Evolutionary conservation across 2,113 vertebrate genomes (phyloP), one percentile per base, ranked within the genome.

Genomic region (Rhinopomastus cyanomelas): DNA sequence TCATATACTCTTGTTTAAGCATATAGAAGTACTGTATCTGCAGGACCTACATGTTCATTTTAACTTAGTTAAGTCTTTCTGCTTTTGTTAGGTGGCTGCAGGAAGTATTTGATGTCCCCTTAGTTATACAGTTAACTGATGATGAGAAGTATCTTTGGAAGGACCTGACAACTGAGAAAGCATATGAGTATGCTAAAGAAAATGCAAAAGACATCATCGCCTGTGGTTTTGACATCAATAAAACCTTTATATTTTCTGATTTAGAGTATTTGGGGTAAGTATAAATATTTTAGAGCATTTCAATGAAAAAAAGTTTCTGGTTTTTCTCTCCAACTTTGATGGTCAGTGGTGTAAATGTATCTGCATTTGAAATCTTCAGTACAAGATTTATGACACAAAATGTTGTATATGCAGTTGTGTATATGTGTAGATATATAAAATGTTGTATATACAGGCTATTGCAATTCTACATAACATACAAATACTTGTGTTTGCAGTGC

Each of bases 141-240:
- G 99, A 99, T 61, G 99, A 99, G 96, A 99, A 99, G 82, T 99
- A 99, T 89, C 97, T 99, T 91, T 99, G 99, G 99, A 99, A 99
- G 91, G 99, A 99, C 88, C 96, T 99, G 78, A 98, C 98, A 16
- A 49, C 98, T 79, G 98, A 99, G 36, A 98, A 98, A 52, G 98
- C 99, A 22, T 88, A 98, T 22, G 97, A 96, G 32, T 99, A 98
- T 17, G 95, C 99, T 2, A 85, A 96, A 85, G 99, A 99, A 96
- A 99, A 99, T 17, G 98, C 98, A 95, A 99, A 98, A 95, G 99
- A 99, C 94, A 99, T 99, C 69, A 99, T 99, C 21, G 99, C 99
- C 32, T 99, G 98, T 32, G 99, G 99, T 52, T 99, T 99, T 81
- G 98, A 99, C 17, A 16, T 99, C 85, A 99, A 98, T 95, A 99